These are phyloP conservation scores for Rhagologus leucostigma DNA, from an alignment of 2,113 vertebrate species.

Conservation along the genomic window DNA sequence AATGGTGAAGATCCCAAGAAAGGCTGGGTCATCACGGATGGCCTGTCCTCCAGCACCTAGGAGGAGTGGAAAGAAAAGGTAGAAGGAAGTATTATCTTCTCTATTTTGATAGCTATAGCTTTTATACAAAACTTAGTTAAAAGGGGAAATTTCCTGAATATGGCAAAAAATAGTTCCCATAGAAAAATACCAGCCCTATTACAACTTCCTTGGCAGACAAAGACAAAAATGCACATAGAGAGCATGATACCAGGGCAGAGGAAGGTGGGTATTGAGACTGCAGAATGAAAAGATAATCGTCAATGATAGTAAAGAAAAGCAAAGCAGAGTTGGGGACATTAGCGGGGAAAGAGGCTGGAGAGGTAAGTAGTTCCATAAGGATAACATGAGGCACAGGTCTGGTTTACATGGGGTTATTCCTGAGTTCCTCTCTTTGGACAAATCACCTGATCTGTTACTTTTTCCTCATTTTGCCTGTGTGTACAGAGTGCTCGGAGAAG, in stretches of 20 bases:
- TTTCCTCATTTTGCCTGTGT: background rate
- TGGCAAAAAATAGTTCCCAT: background rate
- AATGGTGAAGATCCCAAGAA: background rate
- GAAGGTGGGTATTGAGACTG: background rate
- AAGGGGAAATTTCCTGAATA: background rate
- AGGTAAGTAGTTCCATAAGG: background rate
- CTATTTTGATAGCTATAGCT: background rate
- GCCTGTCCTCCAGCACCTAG: background rate
- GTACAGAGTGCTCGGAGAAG: background rate
- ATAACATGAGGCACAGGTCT: background rate
- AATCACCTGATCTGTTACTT: background rate
- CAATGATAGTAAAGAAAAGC: background rate
- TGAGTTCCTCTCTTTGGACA: background rate
- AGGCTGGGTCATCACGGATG: background rate
- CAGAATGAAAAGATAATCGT: background rate
- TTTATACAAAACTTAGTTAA: background rate
- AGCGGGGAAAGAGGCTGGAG: background rate
- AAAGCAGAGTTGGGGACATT: fast-evolving
- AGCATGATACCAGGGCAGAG: background rate
- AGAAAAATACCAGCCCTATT: background rate
- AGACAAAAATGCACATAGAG: background rate
- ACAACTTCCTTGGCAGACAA: background rate
- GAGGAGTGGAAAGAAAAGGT: background rate
- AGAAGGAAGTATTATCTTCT: background rate
- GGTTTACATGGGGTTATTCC: background rate